Base-by-base conservation (phyloP, 2,113 vertebrate genomes). In the Butorides virescens region DNA sequence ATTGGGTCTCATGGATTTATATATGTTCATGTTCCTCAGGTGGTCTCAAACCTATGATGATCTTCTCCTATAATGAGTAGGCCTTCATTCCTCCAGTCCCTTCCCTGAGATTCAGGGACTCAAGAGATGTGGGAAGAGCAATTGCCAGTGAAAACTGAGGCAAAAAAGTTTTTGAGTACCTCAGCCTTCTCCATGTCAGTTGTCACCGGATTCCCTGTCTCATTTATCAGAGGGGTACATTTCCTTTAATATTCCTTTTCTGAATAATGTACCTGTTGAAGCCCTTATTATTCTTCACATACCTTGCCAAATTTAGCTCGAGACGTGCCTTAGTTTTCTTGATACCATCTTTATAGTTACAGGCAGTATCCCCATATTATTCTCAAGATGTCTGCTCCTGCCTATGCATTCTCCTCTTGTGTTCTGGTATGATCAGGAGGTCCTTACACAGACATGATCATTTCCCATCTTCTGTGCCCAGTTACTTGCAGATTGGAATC, bases 401-500 rank as follows among this genome's bases (percentile, higher is more conserved):
- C 34, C 36, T 7, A 12, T 8, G 6, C 5, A 15, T 7, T 34
- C 36, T 34, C 23, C 17, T 12, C 3, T 8, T 10, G 10, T 10
- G 10, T 70, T 72, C 62, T 20, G 36, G 18, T 22, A 27, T 21
- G 27, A 29, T 36, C 47, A 66, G 5, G 29, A 70, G 7, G 3
- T 67, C 11, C 23, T 84, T 47, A 18, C 26, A 56, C 67, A 65
- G 18, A 6, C 20, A 13, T 2, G 6, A 20, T 68, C 29, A 2
- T 47, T 7, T 39, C 29, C 29, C 80, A 29, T 50, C n/a, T 55
- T 29, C 50, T 10, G 0, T 9, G 13, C 11, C 37, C 21, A 36
- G 10, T 29, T 52, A 58, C n/a, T 16, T 66, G 25, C 8, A 36
- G 0, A 0, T 42, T 52, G 22, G 29, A 73, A 92, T 42, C 53